phyloP scores from a whole-genome alignment of 1,140 invertebrate genomes.

The Bursaphelenchus mucronatus region DNA sequence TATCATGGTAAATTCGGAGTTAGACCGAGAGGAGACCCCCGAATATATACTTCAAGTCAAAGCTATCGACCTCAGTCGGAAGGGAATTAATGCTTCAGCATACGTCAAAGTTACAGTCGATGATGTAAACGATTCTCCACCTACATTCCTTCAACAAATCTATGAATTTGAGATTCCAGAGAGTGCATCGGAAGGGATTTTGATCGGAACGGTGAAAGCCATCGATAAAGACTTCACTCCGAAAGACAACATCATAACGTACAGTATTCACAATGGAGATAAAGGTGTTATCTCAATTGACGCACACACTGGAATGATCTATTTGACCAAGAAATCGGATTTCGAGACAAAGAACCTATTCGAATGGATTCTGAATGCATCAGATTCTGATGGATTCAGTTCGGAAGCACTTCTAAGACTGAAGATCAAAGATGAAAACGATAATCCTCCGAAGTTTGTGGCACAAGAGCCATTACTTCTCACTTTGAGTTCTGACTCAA shows the following conservation, averaged over 20 bases:
- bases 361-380: slow-evolving; percentile 32
- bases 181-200: slow-evolving; percentile 78
- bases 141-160: slow-evolving; percentile 80
- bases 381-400: slow-evolving; percentile 27
- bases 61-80: slow-evolving; percentile 74
- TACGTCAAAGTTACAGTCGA: slow-evolving; percentile 69
- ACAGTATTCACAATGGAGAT: slow-evolving; percentile 75
- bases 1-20: slow-evolving; percentile 69
- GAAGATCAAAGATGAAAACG: slow-evolving; percentile 60
- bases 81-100: slow-evolving; percentile 76
- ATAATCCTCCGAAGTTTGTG: slow-evolving; percentile 52
- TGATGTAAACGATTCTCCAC: slow-evolving; percentile 91
- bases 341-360: slow-evolving; percentile 25
- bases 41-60: slow-evolving; percentile 75
- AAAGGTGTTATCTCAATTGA: slow-evolving; percentile 32
- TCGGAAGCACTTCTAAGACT: slow-evolving; percentile 52
- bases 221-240: slow-evolving; percentile 73
- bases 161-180: slow-evolving; percentile 91
- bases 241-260: slow-evolving; percentile 8
- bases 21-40: slow-evolving; percentile 78
- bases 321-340: slow-evolving; percentile 24
- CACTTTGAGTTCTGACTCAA: neutral
- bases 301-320: slow-evolving; percentile 27
- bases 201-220: slow-evolving; percentile 78
- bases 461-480: slow-evolving; percentile 8